Conservation (phyloP, 2,888 invertebrate species). For the Sinelater perroti region DNA sequence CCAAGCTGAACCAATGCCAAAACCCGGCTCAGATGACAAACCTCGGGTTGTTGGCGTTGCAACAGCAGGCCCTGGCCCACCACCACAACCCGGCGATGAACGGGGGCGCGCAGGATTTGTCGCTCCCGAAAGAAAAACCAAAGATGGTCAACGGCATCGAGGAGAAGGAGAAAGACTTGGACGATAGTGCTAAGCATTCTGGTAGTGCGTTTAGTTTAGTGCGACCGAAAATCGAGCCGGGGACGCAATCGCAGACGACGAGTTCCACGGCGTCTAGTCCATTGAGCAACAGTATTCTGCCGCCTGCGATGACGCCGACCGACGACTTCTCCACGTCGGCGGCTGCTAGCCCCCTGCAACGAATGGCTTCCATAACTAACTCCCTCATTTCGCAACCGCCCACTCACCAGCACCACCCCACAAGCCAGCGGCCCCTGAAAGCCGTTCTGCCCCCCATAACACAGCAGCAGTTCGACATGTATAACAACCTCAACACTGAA, state of each 20-base stretch:
- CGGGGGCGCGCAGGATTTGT: constrained; percentile 83
- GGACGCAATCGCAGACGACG: constrained; percentile 70
- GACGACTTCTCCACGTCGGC: constrained; percentile 83
- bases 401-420: constrained; percentile 84
- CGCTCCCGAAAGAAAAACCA: constrained; percentile 80
- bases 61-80: constrained; percentile 72
- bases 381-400: constrained; percentile 92
- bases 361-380: constrained; percentile 98
- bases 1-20: constrained; percentile 77
- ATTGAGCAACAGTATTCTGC: constrained; percentile 84
- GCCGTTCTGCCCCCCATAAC: constrained; percentile 98
- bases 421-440: constrained; percentile 89
- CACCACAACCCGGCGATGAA: constrained; percentile 66
- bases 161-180: constrained; percentile 75
- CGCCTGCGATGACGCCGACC: constrained; percentile 82
- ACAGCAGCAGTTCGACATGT: constrained; percentile 98
- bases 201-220: constrained; percentile 89
- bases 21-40: constrained; percentile 67
- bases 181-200: constrained; percentile 78
- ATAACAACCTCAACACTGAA: constrained; percentile 97
- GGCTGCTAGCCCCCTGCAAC: constrained; percentile 91
- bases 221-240: constrained; percentile 84
- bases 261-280: constrained; percentile 87
- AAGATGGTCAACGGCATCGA: constrained; percentile 73
- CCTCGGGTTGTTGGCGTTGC: constrained; percentile 76